These are phyloP conservation scores for Fulmarus glacialis DNA, from an alignment of 2,113 vertebrate genomes.

Conservation along the genomic window DNA sequence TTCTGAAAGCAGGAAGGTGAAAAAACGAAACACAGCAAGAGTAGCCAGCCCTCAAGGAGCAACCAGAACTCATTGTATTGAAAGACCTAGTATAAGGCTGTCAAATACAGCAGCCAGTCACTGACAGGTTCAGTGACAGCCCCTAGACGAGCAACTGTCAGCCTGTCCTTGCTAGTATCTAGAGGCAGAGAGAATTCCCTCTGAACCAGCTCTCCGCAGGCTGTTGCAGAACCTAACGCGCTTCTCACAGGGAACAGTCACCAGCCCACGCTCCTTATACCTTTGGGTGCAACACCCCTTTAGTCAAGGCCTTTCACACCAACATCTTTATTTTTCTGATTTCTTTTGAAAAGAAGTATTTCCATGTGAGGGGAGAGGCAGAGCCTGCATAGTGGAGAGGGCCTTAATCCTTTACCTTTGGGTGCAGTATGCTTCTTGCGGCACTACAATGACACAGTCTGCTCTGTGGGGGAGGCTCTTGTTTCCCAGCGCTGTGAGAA, in stretches of 20 bases:
- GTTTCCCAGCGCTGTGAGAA: not conserved
- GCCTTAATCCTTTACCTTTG: not conserved
- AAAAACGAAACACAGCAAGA: not conserved
- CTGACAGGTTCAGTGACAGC: not conserved
- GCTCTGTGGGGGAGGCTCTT: not conserved
- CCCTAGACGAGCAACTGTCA: not conserved
- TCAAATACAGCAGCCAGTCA: not conserved
- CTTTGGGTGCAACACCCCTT: too few species aligned
- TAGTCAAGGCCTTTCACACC: not conserved
- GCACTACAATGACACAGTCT: not conserved
- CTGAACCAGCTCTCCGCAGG: not conserved
- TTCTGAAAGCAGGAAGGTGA: not conserved
- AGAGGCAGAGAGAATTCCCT: not conserved
- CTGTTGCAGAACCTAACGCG: accelerated
- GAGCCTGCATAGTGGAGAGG: not conserved
- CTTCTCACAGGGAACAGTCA: not conserved
- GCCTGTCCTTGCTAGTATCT: accelerated
- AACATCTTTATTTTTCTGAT: not conserved
- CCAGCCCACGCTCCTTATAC: not conserved
- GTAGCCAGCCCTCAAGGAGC: not conserved
- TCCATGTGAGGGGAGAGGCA: not conserved
- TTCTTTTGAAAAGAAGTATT: not conserved
- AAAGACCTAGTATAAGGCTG: not conserved
- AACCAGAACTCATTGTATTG: not conserved
- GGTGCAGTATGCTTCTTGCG: not conserved